Base-by-base conservation (phyloP, 2,888 invertebrate species). In the Volucella zonaria region DNA sequence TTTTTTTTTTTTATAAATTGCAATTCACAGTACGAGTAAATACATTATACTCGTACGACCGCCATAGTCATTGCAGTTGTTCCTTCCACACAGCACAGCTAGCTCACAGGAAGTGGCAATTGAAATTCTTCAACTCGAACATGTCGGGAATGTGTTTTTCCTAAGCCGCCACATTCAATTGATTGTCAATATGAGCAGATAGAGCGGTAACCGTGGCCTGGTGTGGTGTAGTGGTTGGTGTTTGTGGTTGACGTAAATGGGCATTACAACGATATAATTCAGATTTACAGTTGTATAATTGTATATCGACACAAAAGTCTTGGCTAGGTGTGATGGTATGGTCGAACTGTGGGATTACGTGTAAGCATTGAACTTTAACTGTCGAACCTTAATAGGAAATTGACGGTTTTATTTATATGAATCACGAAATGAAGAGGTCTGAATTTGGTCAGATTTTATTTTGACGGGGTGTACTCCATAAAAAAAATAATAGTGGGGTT, bases 51-150 rank as follows among this genome's bases (percentile, higher is more conserved):
- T n/a, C n/a, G n/a, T n/a, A 74, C 59, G 47, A 47, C n/a, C 12
- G 47, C 12, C 47, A 47, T 2, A 31, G 31, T 3, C 31, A 31
- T 31, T 31, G 6, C 4, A 47, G 47, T n/a, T 8, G 47, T 47
- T 12, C 66, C 68, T 47, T 49, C 18, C 14, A 18, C 52, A 62
- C 43, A 9, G 42, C 58, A 56, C 54, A 38, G 42, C 40, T 23
- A 38, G 42, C 40, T 23, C 62, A 75, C 79, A 79, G 82, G 82
- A 83, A 83, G 78, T 83, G 43, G 82, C 64, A 83, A 83, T 83
- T 83, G 82, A 83, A 79, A 83, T 83, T 79, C 82, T 75, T 79
- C 42, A 52, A 66, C 49, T 61, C 75, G 62, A 43, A 68, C 52
- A 31, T 31, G 64, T 61, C 66, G 74, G 70, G 54, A 75, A 83